Base-by-base conservation (phyloP, 2,797 vertebrate genomes). In the Phrynocephalus vlangalii region DNA sequence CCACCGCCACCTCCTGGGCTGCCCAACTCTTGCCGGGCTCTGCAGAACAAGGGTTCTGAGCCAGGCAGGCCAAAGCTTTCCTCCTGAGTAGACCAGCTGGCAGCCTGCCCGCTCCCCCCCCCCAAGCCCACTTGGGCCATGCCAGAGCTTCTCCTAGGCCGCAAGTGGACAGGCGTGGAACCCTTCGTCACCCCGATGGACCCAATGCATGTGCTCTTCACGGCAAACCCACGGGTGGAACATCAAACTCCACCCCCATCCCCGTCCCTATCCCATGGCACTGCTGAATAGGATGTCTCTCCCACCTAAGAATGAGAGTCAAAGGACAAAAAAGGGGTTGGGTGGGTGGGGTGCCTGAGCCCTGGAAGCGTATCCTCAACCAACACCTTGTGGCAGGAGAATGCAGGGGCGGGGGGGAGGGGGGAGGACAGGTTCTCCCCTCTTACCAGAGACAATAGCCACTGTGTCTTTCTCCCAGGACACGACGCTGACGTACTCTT, bases 401-500 rank as follows among this genome's bases (percentile, higher is more conserved):
- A 63, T 5, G 56, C 9, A 4, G 22, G 44, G 1, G 33, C 16
- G 26, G 48, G 6, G 28, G 30, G 70, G n/a, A 26, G 33, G 20
- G 8, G 18, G 9, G 33, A 2, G 33, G 33, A 33, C 38, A 6
- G 5, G 4, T 24, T 82, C 60, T 89, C 13, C 71, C 86, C 80
- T 95, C 97, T 96, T 98, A 99, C 99, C 99, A 98, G 98, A 97
- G 96, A 97, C 94, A 95, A 99, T 99, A 96, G 99, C 98, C 91
- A 99, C 98, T 0, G 99, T 99, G 97, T 99, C 99, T 96, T 98
- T 99, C 96, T 99, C 99, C 99, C 99, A 99, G 96, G 99, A 99
- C 95, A 99, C 98, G 88, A 99, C 99, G 11, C 98, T 99, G 97
- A 99, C 98, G 0, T 99, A 99, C 96, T 99, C 99, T 98, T 99